Evolutionary conservation across 2,888 invertebrate genomes (phyloP).

Genomic region (Coremacera marginata): DNA sequence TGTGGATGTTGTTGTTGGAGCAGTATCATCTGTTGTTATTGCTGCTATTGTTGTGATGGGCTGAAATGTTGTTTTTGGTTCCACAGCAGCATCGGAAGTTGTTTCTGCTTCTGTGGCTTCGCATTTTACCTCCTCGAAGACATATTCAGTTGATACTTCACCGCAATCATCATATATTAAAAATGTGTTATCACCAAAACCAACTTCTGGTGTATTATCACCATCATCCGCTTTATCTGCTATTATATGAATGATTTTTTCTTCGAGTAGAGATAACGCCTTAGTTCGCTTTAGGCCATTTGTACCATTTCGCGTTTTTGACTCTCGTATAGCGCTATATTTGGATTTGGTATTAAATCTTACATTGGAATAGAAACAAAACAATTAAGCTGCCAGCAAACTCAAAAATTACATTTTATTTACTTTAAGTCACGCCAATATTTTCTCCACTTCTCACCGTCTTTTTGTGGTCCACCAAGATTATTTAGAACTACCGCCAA

Average conservation of each 20-base stretch:
- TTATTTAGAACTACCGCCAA: constrained; percentile 28
- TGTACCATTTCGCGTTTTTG: neutral
- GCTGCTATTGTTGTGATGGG: neutral
- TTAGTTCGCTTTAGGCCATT: neutral
- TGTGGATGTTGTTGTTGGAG: neutral
- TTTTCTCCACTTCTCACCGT: constrained; percentile 32
- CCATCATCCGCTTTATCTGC: neutral
- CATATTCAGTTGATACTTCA: too few species aligned
- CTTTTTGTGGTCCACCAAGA: constrained; percentile 28
- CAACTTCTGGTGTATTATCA: too few species aligned
- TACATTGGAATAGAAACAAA: too few species aligned
- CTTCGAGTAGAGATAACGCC: neutral
- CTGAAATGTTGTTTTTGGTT: neutral
- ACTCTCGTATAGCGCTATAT: neutral
- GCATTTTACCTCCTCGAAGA: too few species aligned
- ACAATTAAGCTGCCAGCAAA: too few species aligned
- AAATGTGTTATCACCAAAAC: too few species aligned
- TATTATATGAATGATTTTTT: neutral
- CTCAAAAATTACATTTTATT: neutral
- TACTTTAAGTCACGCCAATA: constrained; percentile 34
- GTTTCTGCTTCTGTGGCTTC: too few species aligned
- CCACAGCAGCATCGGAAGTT: too few species aligned
- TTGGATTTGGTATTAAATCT: neutral
- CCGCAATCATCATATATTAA: too few species aligned
- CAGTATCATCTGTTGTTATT: too few species aligned